phyloP scores from a whole-genome alignment of 2,888 invertebrate species.

The Yponomeuta sedellus region DNA sequence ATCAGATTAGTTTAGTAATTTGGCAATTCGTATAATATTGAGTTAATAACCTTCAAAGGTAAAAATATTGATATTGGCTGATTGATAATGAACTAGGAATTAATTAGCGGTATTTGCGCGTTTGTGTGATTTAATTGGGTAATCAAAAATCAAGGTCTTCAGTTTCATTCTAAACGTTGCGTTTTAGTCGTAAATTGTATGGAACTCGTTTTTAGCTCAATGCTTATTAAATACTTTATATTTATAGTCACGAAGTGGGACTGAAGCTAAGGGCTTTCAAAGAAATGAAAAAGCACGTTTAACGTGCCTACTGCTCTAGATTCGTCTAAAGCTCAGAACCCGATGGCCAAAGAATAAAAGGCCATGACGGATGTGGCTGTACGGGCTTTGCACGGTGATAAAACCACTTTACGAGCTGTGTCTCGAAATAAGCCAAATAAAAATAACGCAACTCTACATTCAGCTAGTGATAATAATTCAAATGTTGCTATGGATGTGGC shows the following conservation, averaged over 20 bases:
- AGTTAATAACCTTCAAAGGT: background rate
- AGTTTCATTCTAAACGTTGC: background rate
- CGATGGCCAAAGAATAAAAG: background rate
- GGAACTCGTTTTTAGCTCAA: background rate
- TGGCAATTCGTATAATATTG: background rate
- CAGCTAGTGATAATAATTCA: background rate
- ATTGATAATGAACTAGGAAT: background rate
- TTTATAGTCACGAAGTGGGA: background rate
- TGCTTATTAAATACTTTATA: background rate
- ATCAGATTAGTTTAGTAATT: background rate
- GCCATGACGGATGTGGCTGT: background rate
- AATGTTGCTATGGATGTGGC: background rate
- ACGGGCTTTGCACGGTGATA: background rate
- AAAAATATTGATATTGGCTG: background rate
- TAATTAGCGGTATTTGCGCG: background rate
- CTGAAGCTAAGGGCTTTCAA: background rate
- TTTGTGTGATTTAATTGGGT: background rate
- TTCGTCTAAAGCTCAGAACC: background rate
- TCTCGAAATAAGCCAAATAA: constrained; percentile 3
- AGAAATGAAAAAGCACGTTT: background rate
- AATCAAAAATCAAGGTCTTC: background rate
- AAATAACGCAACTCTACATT: background rate
- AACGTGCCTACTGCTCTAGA: background rate
- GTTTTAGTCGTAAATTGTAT: background rate
- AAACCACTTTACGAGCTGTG: background rate